phyloP scores from a whole-genome alignment of 2,797 vertebrate species.

The Trachops cirrhosus region DNA sequence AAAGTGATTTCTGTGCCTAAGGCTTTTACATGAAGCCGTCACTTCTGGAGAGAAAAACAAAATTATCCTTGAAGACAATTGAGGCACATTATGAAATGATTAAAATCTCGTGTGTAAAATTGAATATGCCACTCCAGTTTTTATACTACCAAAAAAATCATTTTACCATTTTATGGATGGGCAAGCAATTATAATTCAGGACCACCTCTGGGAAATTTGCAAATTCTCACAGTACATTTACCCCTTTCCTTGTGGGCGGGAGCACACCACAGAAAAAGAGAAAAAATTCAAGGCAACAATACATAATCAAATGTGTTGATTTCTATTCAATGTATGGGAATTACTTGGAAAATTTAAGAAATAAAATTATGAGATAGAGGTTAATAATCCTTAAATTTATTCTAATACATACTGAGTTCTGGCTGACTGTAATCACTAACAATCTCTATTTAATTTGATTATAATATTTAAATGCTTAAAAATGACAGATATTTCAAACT shows the following conservation, averaged over 20 bases:
- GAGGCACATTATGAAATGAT: slow-evolving; percentile 57
- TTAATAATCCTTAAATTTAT: not conserved
- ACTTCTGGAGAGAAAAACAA: not conserved
- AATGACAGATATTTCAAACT: not conserved
- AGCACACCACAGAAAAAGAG: not conserved
- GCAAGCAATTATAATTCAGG: not conserved
- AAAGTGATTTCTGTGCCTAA: slow-evolving; percentile 75
- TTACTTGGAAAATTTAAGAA: slow-evolving; percentile 15
- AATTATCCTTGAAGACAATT: slow-evolving; percentile 66
- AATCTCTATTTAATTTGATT: not conserved
- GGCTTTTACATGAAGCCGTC: slow-evolving; percentile 34
- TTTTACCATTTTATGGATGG: not conserved
- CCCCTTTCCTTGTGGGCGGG: not conserved
- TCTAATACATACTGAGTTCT: not conserved
- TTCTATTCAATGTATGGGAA: not conserved
- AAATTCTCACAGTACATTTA: not conserved
- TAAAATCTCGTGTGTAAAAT: not conserved
- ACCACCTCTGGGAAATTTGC: not conserved
- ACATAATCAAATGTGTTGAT: not conserved
- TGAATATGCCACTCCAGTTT: slow-evolving; percentile 12
- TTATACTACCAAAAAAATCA: not conserved
- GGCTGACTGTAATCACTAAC: not conserved
- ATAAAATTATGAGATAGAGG: not conserved
- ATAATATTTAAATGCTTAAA: not conserved
- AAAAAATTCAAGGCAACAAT: not conserved